Evolutionary conservation across 2,113 vertebrate species (phyloP).

Genomic region (Epinephelus moara): DNA sequence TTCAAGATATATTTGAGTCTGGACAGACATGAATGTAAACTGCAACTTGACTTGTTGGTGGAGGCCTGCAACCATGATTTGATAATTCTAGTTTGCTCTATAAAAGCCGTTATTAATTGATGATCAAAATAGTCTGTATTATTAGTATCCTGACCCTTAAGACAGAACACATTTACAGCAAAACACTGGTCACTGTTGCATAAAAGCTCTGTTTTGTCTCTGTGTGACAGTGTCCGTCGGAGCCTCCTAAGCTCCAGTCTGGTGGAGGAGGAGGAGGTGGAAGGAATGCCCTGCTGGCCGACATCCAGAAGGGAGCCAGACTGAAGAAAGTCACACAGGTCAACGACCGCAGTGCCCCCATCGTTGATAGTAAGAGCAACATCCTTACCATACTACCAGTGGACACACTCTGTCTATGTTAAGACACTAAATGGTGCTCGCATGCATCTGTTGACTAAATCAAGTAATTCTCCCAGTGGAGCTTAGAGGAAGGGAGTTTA

Average conservation of each 20-base stretch:
- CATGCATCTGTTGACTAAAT: background rate
- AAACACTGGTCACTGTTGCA: background rate
- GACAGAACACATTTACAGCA: background rate
- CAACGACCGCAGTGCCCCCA: slow-evolving; percentile 93
- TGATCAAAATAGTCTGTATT: background rate
- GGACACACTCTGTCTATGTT: background rate
- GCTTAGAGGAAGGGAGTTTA: background rate
- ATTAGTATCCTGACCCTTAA: background rate
- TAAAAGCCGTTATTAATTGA: background rate
- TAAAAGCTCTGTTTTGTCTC: background rate
- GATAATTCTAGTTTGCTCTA: too few species aligned
- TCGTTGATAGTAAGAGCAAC: slow-evolving; percentile 89
- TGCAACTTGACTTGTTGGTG: too few species aligned
- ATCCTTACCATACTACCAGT: background rate
- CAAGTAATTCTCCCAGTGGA: background rate
- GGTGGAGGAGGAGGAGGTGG: slow-evolving; percentile 83
- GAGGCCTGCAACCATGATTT: too few species aligned
- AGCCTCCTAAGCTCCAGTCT: slow-evolving; percentile 64
- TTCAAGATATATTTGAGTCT: too few species aligned
- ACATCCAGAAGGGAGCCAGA: slow-evolving; percentile 93
- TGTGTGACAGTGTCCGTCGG: slow-evolving; percentile 61
- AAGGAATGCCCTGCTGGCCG: slow-evolving; percentile 90
- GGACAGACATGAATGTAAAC: too few species aligned
- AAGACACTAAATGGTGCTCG: background rate
- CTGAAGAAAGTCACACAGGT: slow-evolving; percentile 91